Evolutionary conservation across 2,888 invertebrate species (phyloP).

Genomic region (Hypercompe scribonia): DNA sequence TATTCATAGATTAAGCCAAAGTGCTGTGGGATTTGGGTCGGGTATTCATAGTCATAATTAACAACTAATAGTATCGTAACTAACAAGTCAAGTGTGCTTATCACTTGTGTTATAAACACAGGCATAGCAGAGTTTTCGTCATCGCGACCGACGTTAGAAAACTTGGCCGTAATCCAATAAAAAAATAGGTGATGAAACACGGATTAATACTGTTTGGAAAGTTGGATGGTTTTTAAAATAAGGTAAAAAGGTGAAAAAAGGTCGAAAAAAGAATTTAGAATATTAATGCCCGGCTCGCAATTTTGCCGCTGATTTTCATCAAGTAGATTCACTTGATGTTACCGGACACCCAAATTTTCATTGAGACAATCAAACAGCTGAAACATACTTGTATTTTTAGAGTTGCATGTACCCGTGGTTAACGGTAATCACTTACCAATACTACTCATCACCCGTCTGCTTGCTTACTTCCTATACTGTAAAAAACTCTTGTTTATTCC

Average conservation of each 20-base stretch:
- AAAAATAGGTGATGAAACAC: background rate
- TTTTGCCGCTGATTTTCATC: too few relatives aligned
- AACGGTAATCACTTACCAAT: too few relatives aligned
- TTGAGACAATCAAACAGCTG: too few relatives aligned
- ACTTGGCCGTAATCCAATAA: background rate
- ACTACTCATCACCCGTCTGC: too few relatives aligned
- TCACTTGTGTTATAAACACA: background rate
- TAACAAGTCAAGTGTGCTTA: background rate
- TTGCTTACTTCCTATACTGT: too few relatives aligned
- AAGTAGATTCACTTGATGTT: too few relatives aligned
- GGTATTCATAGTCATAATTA: background rate
- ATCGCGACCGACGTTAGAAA: background rate
- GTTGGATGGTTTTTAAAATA: background rate
- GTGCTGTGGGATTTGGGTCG: background rate
- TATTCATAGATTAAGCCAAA: too few relatives aligned
- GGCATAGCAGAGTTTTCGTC: background rate
- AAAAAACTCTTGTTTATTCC: too few relatives aligned
- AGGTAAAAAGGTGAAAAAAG: background rate
- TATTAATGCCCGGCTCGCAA: background rate
- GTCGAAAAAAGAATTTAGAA: background rate
- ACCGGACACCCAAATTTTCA: too few relatives aligned
- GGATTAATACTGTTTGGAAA: background rate
- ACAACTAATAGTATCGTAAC: background rate
- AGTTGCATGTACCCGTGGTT: too few relatives aligned
- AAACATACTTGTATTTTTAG: too few relatives aligned